Evolutionary conservation across 2,888 invertebrate species (phyloP).

Genomic region (Tachina lurida): DNA sequence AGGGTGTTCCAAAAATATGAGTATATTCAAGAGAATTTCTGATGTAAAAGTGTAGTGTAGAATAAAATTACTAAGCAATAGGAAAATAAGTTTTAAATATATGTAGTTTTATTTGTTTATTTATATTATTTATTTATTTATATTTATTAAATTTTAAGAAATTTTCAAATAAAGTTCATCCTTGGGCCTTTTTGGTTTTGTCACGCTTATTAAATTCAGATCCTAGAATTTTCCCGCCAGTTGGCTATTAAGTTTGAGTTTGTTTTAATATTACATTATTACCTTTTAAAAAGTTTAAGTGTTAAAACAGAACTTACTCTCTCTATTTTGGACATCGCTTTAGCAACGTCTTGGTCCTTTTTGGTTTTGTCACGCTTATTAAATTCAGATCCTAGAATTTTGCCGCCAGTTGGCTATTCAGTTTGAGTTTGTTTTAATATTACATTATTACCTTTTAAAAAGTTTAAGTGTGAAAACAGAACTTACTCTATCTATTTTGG

Average conservation of each 20-base stretch:
- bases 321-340: too few relatives aligned
- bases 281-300: not conserved
- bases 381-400: not conserved
- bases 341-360: not conserved
- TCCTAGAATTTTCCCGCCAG: not conserved
- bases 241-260: not conserved
- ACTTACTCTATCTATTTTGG: slow-evolving; percentile 35
- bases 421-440: not conserved
- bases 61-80: too few relatives aligned
- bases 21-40: too few relatives aligned
- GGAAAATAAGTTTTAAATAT: too few relatives aligned
- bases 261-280: not conserved
- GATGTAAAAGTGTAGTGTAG: too few relatives aligned
- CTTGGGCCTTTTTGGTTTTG: not conserved
- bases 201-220: not conserved
- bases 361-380: not conserved
- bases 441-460: not conserved
- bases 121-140: too few relatives aligned
- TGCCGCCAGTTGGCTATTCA: not conserved
- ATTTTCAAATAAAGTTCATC: not conserved
- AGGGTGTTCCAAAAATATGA: slow-evolving; percentile 16
- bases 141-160: too few relatives aligned
- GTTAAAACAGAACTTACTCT: slow-evolving; percentile 17
- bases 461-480: not conserved
- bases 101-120: too few relatives aligned